Conservation (phyloP, 2,797 vertebrate species). For the Poeciliopsis infans region DNA sequence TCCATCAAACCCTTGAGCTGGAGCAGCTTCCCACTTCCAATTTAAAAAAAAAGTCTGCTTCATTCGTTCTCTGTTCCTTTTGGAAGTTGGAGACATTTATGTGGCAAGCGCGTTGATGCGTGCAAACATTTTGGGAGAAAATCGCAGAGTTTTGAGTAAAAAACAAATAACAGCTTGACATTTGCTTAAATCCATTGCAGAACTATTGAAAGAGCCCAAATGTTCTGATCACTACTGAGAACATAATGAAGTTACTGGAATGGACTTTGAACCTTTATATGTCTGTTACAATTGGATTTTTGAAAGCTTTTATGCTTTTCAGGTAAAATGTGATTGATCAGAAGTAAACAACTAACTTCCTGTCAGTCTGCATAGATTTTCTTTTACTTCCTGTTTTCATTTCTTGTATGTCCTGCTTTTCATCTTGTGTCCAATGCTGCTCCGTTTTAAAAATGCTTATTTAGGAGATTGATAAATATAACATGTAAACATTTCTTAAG, state of each 20-base stretch:
- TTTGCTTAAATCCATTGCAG: neutral
- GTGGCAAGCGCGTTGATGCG: neutral
- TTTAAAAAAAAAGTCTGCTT: neutral
- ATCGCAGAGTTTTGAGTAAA: neutral
- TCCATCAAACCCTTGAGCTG: conserved; percentile 9
- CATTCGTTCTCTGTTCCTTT: neutral
- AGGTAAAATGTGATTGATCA: neutral
- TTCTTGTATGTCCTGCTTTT: neutral
- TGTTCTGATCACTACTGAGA: neutral
- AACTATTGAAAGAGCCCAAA: neutral
- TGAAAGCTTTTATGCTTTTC: neutral
- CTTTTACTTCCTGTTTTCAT: neutral
- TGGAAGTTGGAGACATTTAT: neutral
- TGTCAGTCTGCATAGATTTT: neutral
- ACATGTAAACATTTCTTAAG: neutral
- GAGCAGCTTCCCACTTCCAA: conserved; percentile 1
- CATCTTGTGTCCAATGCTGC: neutral
- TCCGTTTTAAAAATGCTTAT: neutral
- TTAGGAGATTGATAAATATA: neutral
- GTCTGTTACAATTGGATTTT: neutral
- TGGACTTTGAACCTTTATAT: neutral
- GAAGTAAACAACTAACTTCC: neutral
- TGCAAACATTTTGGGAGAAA: neutral
- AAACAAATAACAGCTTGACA: neutral
- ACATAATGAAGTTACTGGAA: neutral